phyloP scores from a whole-genome alignment of 2,888 invertebrate genomes.

The Opisthograptis luteolata region DNA sequence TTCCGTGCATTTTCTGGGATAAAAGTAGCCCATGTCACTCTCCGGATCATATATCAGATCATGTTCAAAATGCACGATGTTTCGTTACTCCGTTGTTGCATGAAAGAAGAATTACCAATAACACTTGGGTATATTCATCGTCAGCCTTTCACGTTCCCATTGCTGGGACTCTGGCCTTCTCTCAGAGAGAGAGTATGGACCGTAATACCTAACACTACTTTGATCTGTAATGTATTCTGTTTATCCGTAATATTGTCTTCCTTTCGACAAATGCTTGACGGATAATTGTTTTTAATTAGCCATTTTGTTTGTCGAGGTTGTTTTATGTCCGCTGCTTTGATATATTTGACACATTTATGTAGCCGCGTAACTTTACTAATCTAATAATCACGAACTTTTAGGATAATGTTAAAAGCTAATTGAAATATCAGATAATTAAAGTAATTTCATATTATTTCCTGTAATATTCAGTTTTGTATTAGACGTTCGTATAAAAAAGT shows the following conservation, averaged over 20 bases:
- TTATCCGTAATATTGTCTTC: conserved; percentile 34
- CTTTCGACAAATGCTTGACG: conserved; percentile 34
- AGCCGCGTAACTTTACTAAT: conserved; percentile 30
- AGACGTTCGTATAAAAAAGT: background rate
- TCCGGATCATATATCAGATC: too few relatives aligned
- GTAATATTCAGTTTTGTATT: conserved; percentile 1
- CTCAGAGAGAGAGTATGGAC: too few relatives aligned
- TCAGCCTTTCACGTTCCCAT: too few relatives aligned
- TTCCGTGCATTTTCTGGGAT: too few relatives aligned
- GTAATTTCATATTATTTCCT: conserved; percentile 3
- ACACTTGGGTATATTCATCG: too few relatives aligned
- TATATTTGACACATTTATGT: conserved; percentile 31
- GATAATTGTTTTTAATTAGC: conserved; percentile 43
- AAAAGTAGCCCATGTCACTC: too few relatives aligned
- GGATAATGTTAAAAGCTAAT: background rate
- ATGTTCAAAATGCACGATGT: too few relatives aligned
- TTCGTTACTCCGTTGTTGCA: too few relatives aligned
- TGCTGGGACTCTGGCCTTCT: too few relatives aligned
- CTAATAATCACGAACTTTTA: too few relatives aligned
- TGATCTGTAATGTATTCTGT: conserved; percentile 40
- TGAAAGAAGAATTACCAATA: too few relatives aligned
- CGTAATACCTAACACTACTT: too few relatives aligned
- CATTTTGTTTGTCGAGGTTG: conserved; percentile 34
- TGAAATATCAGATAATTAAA: background rate
- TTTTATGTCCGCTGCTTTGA: conserved; percentile 23